These are phyloP conservation scores for Saxidomus purpurata DNA, from an alignment of 1,140 invertebrate species.

Conservation along the genomic window DNA sequence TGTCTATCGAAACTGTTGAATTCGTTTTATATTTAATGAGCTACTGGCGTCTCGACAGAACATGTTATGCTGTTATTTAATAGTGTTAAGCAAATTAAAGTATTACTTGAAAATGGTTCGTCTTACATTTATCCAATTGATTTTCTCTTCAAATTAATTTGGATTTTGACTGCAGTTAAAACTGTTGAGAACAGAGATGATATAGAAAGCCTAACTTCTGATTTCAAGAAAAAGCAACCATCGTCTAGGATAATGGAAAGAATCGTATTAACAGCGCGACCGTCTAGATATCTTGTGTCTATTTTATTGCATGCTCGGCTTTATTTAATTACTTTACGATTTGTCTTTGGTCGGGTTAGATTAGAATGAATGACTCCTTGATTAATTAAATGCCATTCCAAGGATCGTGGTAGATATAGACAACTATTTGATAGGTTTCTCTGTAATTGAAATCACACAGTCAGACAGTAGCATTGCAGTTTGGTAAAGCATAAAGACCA, in stretches of 20 bases:
- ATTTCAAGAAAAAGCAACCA: neutral
- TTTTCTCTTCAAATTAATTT: slow-evolving; percentile 21
- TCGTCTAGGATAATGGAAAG: neutral
- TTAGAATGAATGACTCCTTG: slow-evolving; percentile 59
- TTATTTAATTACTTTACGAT: slow-evolving; percentile 65
- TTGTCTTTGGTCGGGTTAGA: slow-evolving; percentile 58
- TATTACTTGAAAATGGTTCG: neutral
- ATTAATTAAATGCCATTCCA: slow-evolving; percentile 65
- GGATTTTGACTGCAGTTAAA: neutral
- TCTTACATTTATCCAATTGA: slow-evolving; percentile 8
- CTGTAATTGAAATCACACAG: slow-evolving; percentile 22
- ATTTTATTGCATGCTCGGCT: slow-evolving; percentile 27
- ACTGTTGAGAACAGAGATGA: too few species aligned
- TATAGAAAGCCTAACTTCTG: neutral
- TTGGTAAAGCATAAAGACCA: too few species aligned
- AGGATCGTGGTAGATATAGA: slow-evolving; percentile 29
- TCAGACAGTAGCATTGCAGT: neutral
- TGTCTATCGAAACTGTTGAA: neutral
- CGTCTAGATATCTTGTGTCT: slow-evolving; percentile 35
- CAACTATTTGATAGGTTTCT: slow-evolving; percentile 53
- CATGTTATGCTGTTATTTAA: slow-evolving; percentile 12
- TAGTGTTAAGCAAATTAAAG: slow-evolving; percentile 23
- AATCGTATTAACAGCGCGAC: neutral
- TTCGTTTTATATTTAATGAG: neutral
- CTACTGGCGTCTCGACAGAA: neutral